phyloP scores from a whole-genome alignment of 2,113 vertebrate genomes.

The Chascanopsetta lugubris region DNA sequence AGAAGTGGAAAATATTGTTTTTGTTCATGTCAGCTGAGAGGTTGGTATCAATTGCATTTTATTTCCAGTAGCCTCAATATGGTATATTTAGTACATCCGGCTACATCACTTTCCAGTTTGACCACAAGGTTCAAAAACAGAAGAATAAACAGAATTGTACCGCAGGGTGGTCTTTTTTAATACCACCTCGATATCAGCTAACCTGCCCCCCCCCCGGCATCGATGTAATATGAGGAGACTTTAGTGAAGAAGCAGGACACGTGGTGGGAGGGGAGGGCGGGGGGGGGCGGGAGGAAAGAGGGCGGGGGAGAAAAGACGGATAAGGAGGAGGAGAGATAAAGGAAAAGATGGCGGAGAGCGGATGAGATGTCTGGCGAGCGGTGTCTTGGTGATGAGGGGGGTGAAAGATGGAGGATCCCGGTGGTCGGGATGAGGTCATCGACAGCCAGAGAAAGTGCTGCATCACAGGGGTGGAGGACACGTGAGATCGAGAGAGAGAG shows the following conservation, averaged over 20 bases:
- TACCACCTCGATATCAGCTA: background rate
- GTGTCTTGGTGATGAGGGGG: background rate
- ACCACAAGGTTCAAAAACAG: background rate
- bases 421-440: conserved; percentile 43
- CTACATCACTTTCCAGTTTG: no score
- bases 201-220: background rate
- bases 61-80: no score
- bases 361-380: background rate
- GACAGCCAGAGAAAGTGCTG: conserved; percentile 56
- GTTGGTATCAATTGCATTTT: no score
- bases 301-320: background rate
- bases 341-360: background rate
- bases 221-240: background rate
- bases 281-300: background rate
- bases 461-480: conserved; percentile 52
- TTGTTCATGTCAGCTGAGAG: no score
- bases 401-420: conserved; percentile 5
- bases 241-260: background rate
- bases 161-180: background rate
- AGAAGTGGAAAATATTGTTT: no score
- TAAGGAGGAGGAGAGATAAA: background rate
- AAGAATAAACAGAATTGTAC: background rate
- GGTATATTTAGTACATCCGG: no score
- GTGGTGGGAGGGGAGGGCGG: background rate
- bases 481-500: conserved; percentile 22